Base-by-base conservation (phyloP, 1,140 invertebrate species). In the Trichomalopsis sarcophagae region DNA sequence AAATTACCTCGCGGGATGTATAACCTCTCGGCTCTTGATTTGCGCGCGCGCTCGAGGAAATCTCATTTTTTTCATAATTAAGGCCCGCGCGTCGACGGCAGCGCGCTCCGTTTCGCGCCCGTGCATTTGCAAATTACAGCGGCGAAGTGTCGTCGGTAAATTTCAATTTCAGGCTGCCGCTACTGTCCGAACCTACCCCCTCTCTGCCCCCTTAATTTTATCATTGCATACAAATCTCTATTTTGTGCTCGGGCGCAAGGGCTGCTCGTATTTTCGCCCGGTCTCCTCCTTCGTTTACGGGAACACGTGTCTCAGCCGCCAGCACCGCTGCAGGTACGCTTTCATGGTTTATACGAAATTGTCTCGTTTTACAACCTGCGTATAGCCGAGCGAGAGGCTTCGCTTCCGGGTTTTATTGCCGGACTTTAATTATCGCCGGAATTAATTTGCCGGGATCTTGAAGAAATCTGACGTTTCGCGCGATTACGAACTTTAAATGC, bases 141-240 rank as follows among this genome's bases (percentile, higher is more conserved):
- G 50, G 47, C 40, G 21, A 77, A 78, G 82, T 80, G 87, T 83
- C 82, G 40, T 21, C 82, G 78, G 85, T 87, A 87, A 86, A 87
- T 86, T 86, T 84, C 81, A 86, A 87, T 87, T 86, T 83, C 50
- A 44, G 73, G 5, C 33, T 17, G 47, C 68, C n/a, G 40, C 33
- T 27, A 27, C 27, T 40, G 11, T 21, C 27, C 66, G 23, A n/a
- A 11, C 68, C 27, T 10, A 11, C 68, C 11, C 30, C 40, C 10
- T 23, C 62, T 33, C 76, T 21, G 2, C 36, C 55, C 73, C 66
- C 66, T 83, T 87, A 87, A 87, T 87, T 86, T 86, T 80, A 87
- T 87, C 87, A 87, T 86, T 86, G 87, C 85, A 87, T 87, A 86
- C 87, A 87, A 87, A 87, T 87, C 87, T 87, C 84, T 87, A 87